Percentiles rank a stretch among this genome's conserved stretches.
These are phyloP conservation scores for Lissocephala sabroskyi DNA, from an alignment of 2,888 invertebrate species.

Conservation along the genomic window DNA sequence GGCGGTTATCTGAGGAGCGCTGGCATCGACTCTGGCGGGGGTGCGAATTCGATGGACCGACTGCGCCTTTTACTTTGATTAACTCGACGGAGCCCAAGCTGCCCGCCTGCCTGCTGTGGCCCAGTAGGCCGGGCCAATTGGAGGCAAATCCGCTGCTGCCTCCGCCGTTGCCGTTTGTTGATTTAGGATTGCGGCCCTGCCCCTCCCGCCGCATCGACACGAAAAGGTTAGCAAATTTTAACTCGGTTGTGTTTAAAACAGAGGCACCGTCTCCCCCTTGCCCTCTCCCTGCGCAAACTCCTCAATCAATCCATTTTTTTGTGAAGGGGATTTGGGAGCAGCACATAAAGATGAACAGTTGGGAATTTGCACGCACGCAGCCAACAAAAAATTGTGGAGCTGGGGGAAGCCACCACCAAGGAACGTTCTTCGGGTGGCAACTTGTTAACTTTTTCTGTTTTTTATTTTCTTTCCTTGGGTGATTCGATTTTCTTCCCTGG, in stretches of 20 bases:
- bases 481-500: background rate
- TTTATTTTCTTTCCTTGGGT: slow-evolving; percentile 45
- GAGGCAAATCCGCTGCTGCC: too few relatives aligned
- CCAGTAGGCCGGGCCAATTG: slow-evolving; percentile 58
- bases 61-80: slow-evolving; percentile 58
- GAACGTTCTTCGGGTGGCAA: too few relatives aligned
- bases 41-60: background rate
- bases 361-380: slow-evolving; percentile 40
- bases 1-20: background rate
- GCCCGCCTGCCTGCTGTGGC: too few relatives aligned
- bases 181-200: slow-evolving; percentile 56
- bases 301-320: too few relatives aligned
- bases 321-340: background rate
- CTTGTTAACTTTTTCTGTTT: slow-evolving; percentile 61
- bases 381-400: background rate
- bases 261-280: background rate
- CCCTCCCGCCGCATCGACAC: too few relatives aligned
- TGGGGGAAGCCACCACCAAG: too few relatives aligned
- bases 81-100: slow-evolving; percentile 28
- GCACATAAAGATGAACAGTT: slow-evolving; percentile 39
- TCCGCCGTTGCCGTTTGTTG: slow-evolving; percentile 49
- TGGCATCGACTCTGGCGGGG: background rate
- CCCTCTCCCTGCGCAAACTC: slow-evolving; percentile 12
- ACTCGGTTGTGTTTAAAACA: slow-evolving; percentile 30
- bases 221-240: slow-evolving; percentile 57